Conservation (phyloP, 2,888 invertebrate genomes). For the Drosophila parthenogenetica region DNA sequence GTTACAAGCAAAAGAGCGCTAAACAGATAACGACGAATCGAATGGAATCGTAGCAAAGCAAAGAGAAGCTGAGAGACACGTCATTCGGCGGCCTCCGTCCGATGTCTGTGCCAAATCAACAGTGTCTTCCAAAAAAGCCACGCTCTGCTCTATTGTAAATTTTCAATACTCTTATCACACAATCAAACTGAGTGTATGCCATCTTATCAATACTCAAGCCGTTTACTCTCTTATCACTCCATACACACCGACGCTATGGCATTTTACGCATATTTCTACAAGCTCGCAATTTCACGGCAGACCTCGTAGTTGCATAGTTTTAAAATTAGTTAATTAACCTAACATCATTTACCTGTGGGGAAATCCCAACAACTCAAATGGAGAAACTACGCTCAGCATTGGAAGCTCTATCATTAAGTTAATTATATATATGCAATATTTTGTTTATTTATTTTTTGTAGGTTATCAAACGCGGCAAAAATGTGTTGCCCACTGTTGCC, state of each 20-base stretch:
- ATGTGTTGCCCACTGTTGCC: constrained; percentile 97
- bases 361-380: background rate
- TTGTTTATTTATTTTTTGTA: constrained; percentile 81
- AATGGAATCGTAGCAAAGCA: background rate
- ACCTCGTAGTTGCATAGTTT: background rate
- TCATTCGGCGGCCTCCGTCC: constrained; percentile 39
- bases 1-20: constrained; percentile 56
- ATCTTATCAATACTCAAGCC: constrained; percentile 31
- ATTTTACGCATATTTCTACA: constrained; percentile 1
- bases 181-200: constrained; percentile 22
- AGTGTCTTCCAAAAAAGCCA: constrained; percentile 53
- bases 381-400: background rate
- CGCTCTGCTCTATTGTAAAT: constrained; percentile 53
- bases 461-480: constrained; percentile 96
- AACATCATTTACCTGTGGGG: background rate
- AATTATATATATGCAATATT: constrained; percentile 14
- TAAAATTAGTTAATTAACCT: no score
- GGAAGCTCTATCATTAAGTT: background rate
- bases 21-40: constrained; percentile 33
- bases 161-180: constrained; percentile 61
- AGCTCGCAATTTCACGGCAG: background rate
- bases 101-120: constrained; percentile 60
- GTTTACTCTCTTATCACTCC: constrained; percentile 14
- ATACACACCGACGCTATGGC: background rate
- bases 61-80: constrained; percentile 54